Conservation (phyloP, 92 coral and sea anemone species). For the Phenganax stokvisi region DNA sequence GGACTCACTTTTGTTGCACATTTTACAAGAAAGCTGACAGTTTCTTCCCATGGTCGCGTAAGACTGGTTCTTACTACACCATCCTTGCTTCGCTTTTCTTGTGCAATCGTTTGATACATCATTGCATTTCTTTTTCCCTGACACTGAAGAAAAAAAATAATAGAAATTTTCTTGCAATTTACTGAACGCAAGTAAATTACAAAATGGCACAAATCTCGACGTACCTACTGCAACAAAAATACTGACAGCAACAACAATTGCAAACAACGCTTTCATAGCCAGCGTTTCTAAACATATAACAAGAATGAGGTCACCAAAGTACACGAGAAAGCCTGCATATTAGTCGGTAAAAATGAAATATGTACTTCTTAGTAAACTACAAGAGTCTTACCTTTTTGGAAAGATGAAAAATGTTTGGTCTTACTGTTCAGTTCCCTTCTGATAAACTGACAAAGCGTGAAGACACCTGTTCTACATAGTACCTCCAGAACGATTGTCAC, state of each 20-base stretch:
- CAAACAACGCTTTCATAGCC: slow-evolving; percentile 19
- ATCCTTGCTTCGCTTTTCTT: slow-evolving; percentile 25
- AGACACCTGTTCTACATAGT: background rate
- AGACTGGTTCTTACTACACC: slow-evolving; percentile 31
- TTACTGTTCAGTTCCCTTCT: background rate
- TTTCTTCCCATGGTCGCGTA: slow-evolving; percentile 58
- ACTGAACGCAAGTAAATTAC: background rate
- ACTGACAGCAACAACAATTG: background rate
- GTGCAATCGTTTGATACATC: slow-evolving; percentile 13
- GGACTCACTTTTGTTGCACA: slow-evolving; percentile 62
- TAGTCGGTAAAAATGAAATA: background rate
- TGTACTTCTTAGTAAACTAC: background rate
- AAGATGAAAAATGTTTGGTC: background rate
- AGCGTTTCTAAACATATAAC: background rate
- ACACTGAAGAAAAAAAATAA: background rate
- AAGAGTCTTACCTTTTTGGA: background rate
- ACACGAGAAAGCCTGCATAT: background rate
- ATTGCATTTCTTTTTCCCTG: slow-evolving; percentile 22
- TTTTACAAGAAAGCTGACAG: slow-evolving; percentile 60
- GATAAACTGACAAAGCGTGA: slow-evolving; percentile 7
- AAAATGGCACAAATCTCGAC: background rate
- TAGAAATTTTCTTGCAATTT: background rate
- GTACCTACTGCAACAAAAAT: slow-evolving; percentile 8
- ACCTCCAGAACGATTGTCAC: background rate
- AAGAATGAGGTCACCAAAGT: background rate